phyloP scores from a whole-genome alignment of 2,113 vertebrate species.

The Myotis davidii region DNA sequence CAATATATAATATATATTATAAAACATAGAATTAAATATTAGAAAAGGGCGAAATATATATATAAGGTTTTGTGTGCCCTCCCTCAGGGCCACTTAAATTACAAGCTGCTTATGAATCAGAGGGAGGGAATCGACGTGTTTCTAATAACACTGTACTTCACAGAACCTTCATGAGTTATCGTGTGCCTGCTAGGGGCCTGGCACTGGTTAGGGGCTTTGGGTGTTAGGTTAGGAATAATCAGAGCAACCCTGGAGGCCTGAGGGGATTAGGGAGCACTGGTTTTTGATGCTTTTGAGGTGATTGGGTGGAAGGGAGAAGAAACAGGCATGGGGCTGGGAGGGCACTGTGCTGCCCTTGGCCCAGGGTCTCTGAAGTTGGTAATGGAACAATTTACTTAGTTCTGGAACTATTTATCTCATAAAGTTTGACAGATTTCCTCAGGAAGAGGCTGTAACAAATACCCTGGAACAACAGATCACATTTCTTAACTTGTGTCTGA shows the following conservation, averaged over 20 bases:
- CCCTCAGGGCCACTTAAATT: neutral
- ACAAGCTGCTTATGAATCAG: neutral
- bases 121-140: neutral
- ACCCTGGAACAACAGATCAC: neutral
- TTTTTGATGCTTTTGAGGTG: neutral
- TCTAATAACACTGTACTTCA: neutral
- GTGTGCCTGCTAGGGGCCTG: neutral
- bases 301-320: neutral
- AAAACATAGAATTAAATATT: neutral
- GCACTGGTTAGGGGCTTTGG: neutral
- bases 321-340: neutral
- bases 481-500: constrained; percentile 55
- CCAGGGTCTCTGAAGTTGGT: neutral
- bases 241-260: neutral
- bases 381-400: constrained; percentile 39
- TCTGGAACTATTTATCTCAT: constrained; percentile 44
- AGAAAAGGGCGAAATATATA: neutral
- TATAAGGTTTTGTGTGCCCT: neutral
- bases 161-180: neutral
- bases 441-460: constrained; percentile 46
- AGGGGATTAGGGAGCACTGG: neutral
- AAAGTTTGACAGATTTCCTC: constrained; percentile 42
- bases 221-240: neutral
- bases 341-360: neutral
- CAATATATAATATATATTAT: neutral